A percentile compares a stretch with the other conserved stretches of the same genome.
These are phyloP conservation scores for Cyphomyrmex costatus DNA, from an alignment of 1,140 invertebrate species.

Conservation along the genomic window DNA sequence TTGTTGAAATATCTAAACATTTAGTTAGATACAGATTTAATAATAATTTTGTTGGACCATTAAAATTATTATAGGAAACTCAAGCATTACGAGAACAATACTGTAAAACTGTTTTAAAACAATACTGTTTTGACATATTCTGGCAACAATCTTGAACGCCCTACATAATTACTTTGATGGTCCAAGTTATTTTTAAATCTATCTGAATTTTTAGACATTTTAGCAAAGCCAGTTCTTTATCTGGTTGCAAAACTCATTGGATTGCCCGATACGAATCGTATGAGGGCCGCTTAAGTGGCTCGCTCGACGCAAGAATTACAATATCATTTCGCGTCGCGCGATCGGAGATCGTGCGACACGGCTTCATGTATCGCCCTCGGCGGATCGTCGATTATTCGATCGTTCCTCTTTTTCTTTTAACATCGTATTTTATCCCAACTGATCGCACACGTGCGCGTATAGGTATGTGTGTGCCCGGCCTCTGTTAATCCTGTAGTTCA, in stretches of 20 bases:
- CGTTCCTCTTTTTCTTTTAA: not conserved
- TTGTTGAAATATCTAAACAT: too few species aligned
- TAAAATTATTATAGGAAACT: too few species aligned
- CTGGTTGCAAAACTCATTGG: not conserved
- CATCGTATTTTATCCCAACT: not conserved
- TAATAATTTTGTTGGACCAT: too few species aligned
- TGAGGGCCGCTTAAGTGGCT: conserved; percentile 52
- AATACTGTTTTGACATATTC: too few species aligned
- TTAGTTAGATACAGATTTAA: too few species aligned
- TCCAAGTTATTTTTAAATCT: too few species aligned
- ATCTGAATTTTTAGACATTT: too few species aligned
- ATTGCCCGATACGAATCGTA: conserved; percentile 26
- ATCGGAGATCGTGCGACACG: conserved; percentile 13
- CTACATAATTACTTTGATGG: too few species aligned
- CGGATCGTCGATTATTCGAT: conserved; percentile 44
- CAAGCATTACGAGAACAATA: too few species aligned
- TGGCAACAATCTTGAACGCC: too few species aligned
- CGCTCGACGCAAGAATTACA: conserved; percentile 56
- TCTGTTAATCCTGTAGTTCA: conserved; percentile 77
- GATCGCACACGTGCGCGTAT: conserved; percentile 24
- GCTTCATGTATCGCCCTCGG: conserved; percentile 51
- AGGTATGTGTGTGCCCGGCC: conserved; percentile 53
- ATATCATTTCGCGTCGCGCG: conserved; percentile 54
- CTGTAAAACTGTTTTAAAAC: too few species aligned
- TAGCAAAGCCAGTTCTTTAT: conserved; percentile 6